These are phyloP conservation scores for Drosophila suzukii DNA, from an alignment of 1,140 invertebrate genomes.

Conservation along the genomic window DNA sequence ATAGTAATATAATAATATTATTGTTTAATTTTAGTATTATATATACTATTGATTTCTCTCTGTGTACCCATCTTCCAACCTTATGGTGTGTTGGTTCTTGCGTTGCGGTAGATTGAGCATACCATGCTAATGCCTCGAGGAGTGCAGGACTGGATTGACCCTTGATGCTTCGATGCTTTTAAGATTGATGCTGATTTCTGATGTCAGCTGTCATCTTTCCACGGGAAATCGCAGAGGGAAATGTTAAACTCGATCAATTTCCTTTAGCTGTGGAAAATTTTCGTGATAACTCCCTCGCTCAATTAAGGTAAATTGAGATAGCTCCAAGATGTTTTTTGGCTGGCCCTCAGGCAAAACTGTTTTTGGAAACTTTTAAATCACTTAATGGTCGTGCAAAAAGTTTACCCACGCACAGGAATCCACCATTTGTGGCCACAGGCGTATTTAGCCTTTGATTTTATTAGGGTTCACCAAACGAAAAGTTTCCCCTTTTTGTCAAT, in stretches of 20 bases:
- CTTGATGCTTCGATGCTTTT: conserved; percentile 25
- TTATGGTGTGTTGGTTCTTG: conserved; percentile 1
- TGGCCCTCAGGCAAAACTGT: conserved; percentile 3
- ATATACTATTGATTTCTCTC: background rate
- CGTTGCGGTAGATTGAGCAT: conserved; percentile 23
- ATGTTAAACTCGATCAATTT: conserved; percentile 40
- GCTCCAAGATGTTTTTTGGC: background rate
- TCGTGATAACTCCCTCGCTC: background rate
- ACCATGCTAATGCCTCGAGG: conserved; percentile 7
- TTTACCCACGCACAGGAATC: conserved; percentile 43
- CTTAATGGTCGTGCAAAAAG: conserved; percentile 61
- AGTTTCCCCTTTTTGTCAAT: conserved; percentile 45
- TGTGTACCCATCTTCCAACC: background rate
- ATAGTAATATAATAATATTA: no score
- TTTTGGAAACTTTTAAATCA: conserved; percentile 69
- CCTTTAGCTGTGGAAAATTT: conserved; percentile 16
- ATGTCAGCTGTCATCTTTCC: conserved; percentile 15
- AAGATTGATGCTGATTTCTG: conserved; percentile 24
- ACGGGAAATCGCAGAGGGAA: conserved; percentile 13
- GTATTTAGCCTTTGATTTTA: conserved; percentile 60
- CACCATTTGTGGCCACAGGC: conserved; percentile 46
- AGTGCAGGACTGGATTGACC: conserved; percentile 22
- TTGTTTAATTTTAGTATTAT: background rate
- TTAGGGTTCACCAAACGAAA: conserved; percentile 50
- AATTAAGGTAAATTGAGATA: conserved; percentile 17